Evolutionary conservation across 2,797 vertebrate species (phyloP).

Genomic region (Falco cherrug): DNA sequence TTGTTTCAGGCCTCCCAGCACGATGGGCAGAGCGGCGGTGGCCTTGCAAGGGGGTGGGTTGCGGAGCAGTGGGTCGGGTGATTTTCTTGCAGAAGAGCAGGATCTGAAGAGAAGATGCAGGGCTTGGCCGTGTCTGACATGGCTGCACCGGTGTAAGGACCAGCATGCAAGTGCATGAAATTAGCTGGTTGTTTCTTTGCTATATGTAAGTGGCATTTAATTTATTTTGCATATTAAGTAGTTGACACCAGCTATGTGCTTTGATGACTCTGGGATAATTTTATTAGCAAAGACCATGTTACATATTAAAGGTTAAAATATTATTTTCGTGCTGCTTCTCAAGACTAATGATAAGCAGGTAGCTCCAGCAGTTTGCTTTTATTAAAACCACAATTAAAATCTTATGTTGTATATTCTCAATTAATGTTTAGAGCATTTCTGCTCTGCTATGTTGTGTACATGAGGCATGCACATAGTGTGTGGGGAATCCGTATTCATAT

Average conservation of each 20-base stretch:
- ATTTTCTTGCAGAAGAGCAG: neutral
- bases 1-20: neutral
- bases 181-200: neutral
- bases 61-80: accelerated
- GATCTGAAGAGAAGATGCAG: neutral
- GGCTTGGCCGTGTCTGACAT: accelerated
- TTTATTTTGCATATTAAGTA: conserved; percentile 32
- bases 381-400: conserved; percentile 36
- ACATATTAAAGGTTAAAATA: conserved; percentile 53
- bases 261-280: conserved; percentile 22
- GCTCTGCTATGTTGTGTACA: neutral
- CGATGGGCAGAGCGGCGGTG: accelerated
- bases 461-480: neutral
- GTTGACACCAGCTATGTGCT: conserved; percentile 5
- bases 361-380: conserved; percentile 27
- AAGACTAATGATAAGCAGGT: conserved; percentile 11
- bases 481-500: neutral
- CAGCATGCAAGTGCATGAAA: neutral
- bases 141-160: neutral
- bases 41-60: neutral
- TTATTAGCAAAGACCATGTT: conserved; percentile 30
- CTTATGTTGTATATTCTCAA: neutral
- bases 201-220: conserved; percentile 11
- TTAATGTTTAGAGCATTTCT: conserved; percentile 1
- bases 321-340: conserved; percentile 5